Percentiles rank a stretch among this genome's conserved stretches.
Evolutionary conservation across 1,140 invertebrate species (phyloP).

Genomic region (Papilio machaon): DNA sequence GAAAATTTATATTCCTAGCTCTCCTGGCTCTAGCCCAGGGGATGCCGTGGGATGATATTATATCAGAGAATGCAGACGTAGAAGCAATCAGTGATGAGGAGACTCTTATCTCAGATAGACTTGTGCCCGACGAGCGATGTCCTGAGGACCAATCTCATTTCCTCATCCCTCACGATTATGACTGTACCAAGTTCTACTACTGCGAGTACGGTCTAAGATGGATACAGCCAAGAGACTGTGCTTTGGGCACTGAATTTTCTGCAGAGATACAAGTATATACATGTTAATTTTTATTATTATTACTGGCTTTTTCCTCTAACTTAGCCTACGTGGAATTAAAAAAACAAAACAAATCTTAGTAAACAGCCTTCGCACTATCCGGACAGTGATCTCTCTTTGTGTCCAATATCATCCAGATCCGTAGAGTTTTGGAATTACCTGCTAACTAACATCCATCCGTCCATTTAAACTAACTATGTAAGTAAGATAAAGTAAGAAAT

Average conservation of each 20-base stretch:
- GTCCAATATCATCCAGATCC: too few species aligned
- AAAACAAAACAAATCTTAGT: too few species aligned
- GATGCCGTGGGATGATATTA: slow-evolving; percentile 39
- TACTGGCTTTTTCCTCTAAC: too few species aligned
- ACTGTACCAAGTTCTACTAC: slow-evolving; percentile 71
- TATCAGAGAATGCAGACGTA: background rate
- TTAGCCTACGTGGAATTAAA: too few species aligned
- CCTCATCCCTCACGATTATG: slow-evolving; percentile 66
- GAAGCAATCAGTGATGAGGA: slow-evolving; percentile 6
- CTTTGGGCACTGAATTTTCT: slow-evolving; percentile 62
- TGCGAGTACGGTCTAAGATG: slow-evolving; percentile 62
- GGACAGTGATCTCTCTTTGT: too few species aligned
- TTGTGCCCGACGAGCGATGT: slow-evolving; percentile 47
- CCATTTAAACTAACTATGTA: too few species aligned
- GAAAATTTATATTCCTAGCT: background rate
- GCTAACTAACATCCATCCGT: too few species aligned
- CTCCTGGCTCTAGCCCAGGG: slow-evolving; percentile 41
- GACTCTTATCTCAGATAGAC: background rate
- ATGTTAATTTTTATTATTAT: too few species aligned
- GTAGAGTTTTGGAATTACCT: too few species aligned
- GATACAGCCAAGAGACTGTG: slow-evolving; percentile 49
- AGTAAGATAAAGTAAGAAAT: too few species aligned
- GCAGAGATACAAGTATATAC: slow-evolving; percentile 55
- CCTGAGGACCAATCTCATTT: slow-evolving; percentile 45
- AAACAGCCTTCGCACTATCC: too few species aligned